Conservation (phyloP, 2,888 invertebrate genomes). For the Shargacucullia verbasci region DNA sequence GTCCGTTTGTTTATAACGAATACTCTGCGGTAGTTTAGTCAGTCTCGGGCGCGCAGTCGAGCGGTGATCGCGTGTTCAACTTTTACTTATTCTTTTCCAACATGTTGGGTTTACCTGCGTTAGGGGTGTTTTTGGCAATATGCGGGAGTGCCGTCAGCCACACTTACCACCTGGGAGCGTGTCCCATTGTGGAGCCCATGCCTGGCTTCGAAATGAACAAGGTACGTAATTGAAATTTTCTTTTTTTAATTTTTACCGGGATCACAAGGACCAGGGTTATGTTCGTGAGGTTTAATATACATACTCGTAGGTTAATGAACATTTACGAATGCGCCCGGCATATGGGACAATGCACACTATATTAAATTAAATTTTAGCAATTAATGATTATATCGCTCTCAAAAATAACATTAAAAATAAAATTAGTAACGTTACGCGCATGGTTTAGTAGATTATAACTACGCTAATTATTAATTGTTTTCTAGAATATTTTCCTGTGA, state of each 20-base stretch:
- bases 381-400: not conserved
- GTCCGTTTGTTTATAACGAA: slow-evolving; percentile 49
- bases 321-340: not conserved
- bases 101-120: slow-evolving; percentile 64
- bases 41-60: slow-evolving; percentile 36
- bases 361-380: too few species aligned
- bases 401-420: not conserved
- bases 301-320: slow-evolving; percentile 1
- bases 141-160: slow-evolving; percentile 85
- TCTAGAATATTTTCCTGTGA: slow-evolving; percentile 8
- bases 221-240: slow-evolving; percentile 78
- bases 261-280: slow-evolving; percentile 10
- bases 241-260: slow-evolving; percentile 14
- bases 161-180: slow-evolving; percentile 92
- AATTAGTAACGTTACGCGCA: too few species aligned
- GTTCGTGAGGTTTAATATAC: slow-evolving; percentile 4
- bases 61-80: slow-evolving; percentile 11
- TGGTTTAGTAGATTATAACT: not conserved
- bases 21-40: slow-evolving; percentile 19
- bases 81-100: slow-evolving; percentile 27
- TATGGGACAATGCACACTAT: slow-evolving; percentile 2
- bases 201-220: slow-evolving; percentile 92
- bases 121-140: slow-evolving; percentile 68
- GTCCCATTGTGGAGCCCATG: slow-evolving; percentile 93
- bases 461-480: slow-evolving; percentile 6